These are phyloP conservation scores for Enteromius unitaeniatus DNA, from an alignment of 2,797 vertebrate genomes.

Conservation along the genomic window DNA sequence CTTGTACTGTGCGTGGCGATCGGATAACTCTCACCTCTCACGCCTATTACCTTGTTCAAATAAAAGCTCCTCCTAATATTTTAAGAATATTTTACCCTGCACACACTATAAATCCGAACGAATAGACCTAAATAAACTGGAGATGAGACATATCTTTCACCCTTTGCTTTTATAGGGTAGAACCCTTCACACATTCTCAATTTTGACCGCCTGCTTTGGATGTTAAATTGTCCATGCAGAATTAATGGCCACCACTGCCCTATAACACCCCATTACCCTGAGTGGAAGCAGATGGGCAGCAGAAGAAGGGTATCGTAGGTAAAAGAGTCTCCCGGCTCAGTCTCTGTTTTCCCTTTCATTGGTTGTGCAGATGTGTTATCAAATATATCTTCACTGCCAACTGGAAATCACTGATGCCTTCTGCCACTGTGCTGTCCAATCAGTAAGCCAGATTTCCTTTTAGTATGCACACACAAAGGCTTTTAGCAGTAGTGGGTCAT, in stretches of 20 bases:
- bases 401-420: slow-evolving; percentile 55
- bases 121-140: background rate
- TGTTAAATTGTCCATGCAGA: slow-evolving; percentile 76
- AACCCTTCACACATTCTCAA: slow-evolving; percentile 65
- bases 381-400: slow-evolving; percentile 44
- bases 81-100: background rate
- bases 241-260: slow-evolving; percentile 55
- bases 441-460: background rate
- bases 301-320: slow-evolving; percentile 45
- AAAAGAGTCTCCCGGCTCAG: slow-evolving; percentile 42
- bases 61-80: background rate
- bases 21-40: background rate
- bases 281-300: slow-evolving; percentile 50
- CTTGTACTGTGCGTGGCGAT: too few relatives aligned
- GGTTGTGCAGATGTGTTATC: slow-evolving; percentile 55
- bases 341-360: slow-evolving; percentile 49
- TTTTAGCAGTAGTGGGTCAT: background rate
- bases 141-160: background rate
- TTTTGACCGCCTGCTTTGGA: slow-evolving; percentile 77
- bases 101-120: background rate
- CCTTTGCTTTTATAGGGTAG: slow-evolving; percentile 43
- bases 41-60: background rate
- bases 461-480: background rate
- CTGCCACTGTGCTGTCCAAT: slow-evolving; percentile 41
- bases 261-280: slow-evolving; percentile 58